Evolutionary conservation across 92 coral and sea anemone genomes (phyloP), one percentile per base, ranked within the genome.

Genomic region (Virgularia gustaviana): DNA sequence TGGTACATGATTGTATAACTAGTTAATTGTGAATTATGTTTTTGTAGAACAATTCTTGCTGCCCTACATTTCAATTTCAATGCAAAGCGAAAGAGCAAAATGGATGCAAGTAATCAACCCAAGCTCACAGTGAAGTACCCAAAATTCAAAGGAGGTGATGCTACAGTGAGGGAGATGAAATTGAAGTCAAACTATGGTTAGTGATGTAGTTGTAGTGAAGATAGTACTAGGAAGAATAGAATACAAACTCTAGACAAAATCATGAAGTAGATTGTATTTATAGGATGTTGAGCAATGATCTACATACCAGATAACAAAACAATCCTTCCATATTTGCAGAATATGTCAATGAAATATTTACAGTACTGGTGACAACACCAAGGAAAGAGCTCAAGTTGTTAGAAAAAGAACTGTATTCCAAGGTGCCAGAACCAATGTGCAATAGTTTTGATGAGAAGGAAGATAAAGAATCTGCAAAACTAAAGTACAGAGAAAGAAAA

Each of bases 401-500:
- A 32, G 65, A 58, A 30, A 30, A 58, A 34, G 65, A 58, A 58
- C 37, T 58, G n/a, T 28, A 32, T 4, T 16, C 29, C 12, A 34
- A 58, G 13, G 37, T 34, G 9, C 65, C 65, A 3, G 39, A 58
- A 24, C 65, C 65, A 58, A 30, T 23, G 16, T 41, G 33, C 33
- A 6, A 36, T 12, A 29, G 29, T 36, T 34, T 58, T 18, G 34
- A 58, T 2, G n/a, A 62, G 4, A 35, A 34, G 23, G 24, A 0
- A 16, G 24, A 36, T 10, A 20, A 62, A 4, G 45, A 30, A 23
- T 8, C 38, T 31, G 37, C 15, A 25, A 47, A 47, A 47, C 55
- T 15, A 15, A 5, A 15, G 55, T 47, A 47, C 55, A 47, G 55
- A 15, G 77, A 77, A 18, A 71, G 83, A 72, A 68, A 76, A 23